Evolutionary conservation across 2,113 vertebrate genomes (phyloP).

Genomic region (Pangasianodon gigas): DNA sequence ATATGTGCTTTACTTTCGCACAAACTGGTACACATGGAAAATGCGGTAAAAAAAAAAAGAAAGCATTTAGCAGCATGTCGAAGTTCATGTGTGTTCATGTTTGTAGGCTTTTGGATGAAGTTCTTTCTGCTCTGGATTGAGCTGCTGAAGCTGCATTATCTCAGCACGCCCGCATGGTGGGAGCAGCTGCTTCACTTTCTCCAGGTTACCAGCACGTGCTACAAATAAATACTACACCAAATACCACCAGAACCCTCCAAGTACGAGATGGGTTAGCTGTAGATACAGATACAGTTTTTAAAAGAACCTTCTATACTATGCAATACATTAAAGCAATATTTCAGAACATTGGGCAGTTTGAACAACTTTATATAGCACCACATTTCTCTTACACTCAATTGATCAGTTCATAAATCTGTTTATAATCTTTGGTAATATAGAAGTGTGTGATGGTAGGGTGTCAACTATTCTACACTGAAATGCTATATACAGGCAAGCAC

Average conservation of each 20-base stretch:
- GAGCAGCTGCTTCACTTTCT: constrained; percentile 45
- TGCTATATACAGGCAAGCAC: background rate
- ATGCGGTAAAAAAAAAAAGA: background rate
- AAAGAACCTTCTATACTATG: background rate
- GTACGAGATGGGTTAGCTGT: background rate
- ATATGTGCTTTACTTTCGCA: background rate
- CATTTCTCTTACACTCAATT: background rate
- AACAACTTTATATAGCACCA: background rate
- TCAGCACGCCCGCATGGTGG: constrained; percentile 56
- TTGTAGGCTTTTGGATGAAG: background rate
- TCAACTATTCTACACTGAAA: background rate
- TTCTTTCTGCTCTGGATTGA: background rate
- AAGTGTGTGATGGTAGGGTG: background rate
- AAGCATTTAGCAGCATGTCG: background rate
- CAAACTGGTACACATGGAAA: background rate
- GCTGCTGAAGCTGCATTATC: constrained; percentile 44
- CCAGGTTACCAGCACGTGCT: constrained; percentile 7
- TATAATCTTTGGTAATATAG: background rate
- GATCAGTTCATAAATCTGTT: background rate
- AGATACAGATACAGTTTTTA: background rate
- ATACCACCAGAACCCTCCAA: background rate
- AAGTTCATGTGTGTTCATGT: constrained; percentile 17
- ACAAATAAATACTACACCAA: background rate
- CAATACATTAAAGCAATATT: background rate
- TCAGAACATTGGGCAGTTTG: background rate